phyloP scores from a whole-genome alignment of 2,888 invertebrate species.

The Cephalotes varians region DNA sequence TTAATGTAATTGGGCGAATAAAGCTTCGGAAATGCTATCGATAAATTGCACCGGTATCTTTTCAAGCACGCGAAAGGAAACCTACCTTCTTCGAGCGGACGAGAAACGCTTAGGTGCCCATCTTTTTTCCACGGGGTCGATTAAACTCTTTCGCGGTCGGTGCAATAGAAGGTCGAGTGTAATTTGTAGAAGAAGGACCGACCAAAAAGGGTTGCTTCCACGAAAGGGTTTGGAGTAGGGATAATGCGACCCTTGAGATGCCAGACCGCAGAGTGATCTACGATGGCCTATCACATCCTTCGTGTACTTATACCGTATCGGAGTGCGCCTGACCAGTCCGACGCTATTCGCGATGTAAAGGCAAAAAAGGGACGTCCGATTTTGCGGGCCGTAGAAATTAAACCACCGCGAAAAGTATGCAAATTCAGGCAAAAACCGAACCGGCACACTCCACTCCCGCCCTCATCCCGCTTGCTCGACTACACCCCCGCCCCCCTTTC shows the following conservation, averaged over 20 bases:
- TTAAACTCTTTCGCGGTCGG: conserved; percentile 75
- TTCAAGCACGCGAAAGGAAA: conserved; percentile 40
- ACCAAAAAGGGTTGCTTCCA: conserved; percentile 82
- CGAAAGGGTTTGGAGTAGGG: conserved; percentile 69
- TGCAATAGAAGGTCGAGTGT: conserved; percentile 73
- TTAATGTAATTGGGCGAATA: conserved; percentile 1
- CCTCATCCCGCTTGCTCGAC: conserved; percentile 60
- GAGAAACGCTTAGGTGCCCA: conserved; percentile 72
- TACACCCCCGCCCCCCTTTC: conserved; percentile 52
- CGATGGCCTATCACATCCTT: conserved; percentile 80
- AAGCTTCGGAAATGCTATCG: conserved; percentile 2
- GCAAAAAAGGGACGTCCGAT: conserved; percentile 56
- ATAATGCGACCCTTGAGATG: conserved; percentile 85
- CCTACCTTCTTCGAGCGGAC: conserved; percentile 39
- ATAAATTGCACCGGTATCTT: conserved; percentile 39
- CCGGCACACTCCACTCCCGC: conserved; percentile 62
- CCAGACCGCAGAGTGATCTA: conserved; percentile 84
- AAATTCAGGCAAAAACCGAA: conserved; percentile 80
- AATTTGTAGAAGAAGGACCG: conserved; percentile 84
- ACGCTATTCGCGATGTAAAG: conserved; percentile 44
- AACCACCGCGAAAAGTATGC: conserved; percentile 82
- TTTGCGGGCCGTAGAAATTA: conserved; percentile 74
- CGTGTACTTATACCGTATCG: conserved; percentile 78
- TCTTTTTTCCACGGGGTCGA: conserved; percentile 75
- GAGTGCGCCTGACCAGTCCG: conserved; percentile 49